Conservation (phyloP, 2,888 invertebrate genomes). For the Volucella zonaria region DNA sequence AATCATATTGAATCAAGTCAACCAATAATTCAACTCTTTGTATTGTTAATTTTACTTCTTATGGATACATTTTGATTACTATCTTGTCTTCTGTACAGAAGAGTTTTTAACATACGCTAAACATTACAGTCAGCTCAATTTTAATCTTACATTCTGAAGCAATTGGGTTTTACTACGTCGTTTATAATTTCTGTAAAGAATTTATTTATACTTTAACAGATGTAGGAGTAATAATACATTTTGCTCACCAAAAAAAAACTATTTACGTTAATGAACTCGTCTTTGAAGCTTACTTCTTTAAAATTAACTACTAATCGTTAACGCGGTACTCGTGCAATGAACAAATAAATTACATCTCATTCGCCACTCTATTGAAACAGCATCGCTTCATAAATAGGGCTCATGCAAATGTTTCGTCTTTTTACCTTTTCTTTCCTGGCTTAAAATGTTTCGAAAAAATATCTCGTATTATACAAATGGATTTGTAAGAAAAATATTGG, state of each 20-base stretch:
- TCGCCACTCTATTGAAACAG: conserved; percentile 22
- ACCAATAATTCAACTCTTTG: too few relatives aligned
- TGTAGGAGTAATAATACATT: conserved; percentile 9
- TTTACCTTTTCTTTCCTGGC: neutral
- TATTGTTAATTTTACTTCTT: too few relatives aligned
- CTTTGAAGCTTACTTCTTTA: conserved; percentile 14
- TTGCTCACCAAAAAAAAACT: conserved; percentile 41
- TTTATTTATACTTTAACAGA: neutral
- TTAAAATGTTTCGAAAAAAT: neutral
- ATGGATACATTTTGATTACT: too few relatives aligned
- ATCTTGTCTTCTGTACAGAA: too few relatives aligned
- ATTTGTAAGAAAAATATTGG: neutral
- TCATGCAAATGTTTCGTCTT: neutral
- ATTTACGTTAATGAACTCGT: conserved; percentile 48
- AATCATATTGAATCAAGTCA: too few relatives aligned
- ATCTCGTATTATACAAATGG: neutral
- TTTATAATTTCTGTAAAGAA: too few relatives aligned
- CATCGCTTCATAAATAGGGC: conserved; percentile 49
- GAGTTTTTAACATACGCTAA: too few relatives aligned
- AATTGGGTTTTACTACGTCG: too few relatives aligned
- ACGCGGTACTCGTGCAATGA: neutral
- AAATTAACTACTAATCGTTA: neutral
- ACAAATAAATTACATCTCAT: conserved; percentile 40
- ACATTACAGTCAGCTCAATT: too few relatives aligned
- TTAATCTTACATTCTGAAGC: too few relatives aligned